A percentile compares a stretch with the other conserved stretches of the same genome.
phyloP scores from a whole-genome alignment of 2,888 invertebrate species.

The Sipha maydis region DNA sequence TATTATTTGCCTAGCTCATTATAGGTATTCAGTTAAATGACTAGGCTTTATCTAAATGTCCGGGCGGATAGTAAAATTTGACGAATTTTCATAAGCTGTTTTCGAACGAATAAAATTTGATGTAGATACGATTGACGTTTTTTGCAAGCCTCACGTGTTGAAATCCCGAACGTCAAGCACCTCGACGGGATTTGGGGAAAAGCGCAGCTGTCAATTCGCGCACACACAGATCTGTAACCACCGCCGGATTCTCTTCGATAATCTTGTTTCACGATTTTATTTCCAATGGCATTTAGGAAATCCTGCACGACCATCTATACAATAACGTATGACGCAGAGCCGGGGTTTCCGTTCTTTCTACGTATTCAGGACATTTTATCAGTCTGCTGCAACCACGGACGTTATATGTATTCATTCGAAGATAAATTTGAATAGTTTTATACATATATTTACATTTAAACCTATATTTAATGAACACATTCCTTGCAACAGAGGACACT shows the following conservation, averaged over 20 bases:
- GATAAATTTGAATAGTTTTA: not conserved
- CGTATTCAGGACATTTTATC: not conserved
- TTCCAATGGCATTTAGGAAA: conserved; percentile 4
- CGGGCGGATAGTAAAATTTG: too few species aligned
- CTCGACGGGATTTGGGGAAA: not conserved
- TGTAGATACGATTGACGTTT: too few species aligned
- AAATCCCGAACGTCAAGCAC: not conserved
- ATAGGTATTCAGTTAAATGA: too few species aligned
- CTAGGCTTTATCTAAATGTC: too few species aligned
- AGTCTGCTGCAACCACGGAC: not conserved
- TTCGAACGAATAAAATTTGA: not conserved
- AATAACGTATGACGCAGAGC: not conserved
- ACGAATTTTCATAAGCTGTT: not conserved
- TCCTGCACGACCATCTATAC: not conserved
- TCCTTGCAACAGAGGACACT: too few species aligned
- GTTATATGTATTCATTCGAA: not conserved
- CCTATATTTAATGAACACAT: too few species aligned
- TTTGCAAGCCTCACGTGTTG: not conserved
- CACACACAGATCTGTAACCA: not conserved
- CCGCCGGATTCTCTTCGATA: not conserved
- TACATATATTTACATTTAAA: too few species aligned
- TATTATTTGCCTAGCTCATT: too few species aligned
- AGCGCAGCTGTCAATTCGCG: not conserved
- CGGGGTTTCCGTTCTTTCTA: not conserved
- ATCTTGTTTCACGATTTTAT: conserved; percentile 34